These are phyloP conservation scores for Nomada hirtipes DNA, from an alignment of 2,888 invertebrate species.

Conservation along the genomic window DNA sequence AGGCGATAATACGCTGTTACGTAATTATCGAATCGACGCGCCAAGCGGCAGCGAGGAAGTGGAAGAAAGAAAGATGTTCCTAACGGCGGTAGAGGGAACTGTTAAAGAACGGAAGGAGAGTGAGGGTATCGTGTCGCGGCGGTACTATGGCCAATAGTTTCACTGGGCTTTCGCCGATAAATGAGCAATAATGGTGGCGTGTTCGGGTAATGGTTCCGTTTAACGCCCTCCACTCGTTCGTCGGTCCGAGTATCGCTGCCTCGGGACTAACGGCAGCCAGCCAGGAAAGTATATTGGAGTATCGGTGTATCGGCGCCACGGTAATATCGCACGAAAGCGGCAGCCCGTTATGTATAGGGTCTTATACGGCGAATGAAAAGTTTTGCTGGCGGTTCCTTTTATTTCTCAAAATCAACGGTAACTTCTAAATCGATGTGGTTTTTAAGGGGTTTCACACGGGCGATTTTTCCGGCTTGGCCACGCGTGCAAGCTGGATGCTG, in stretches of 20 bases:
- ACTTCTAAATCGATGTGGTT: conserved; percentile 20
- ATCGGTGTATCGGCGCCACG: conserved; percentile 58
- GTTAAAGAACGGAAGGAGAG: conserved; percentile 42
- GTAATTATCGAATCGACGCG: conserved; percentile 23
- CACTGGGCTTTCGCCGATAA: conserved; percentile 72
- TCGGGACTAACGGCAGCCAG: conserved; percentile 59
- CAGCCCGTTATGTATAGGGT: conserved; percentile 40
- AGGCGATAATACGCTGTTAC: conserved; percentile 15
- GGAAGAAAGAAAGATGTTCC: conserved; percentile 36
- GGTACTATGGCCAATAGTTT: conserved; percentile 73
- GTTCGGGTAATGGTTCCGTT: conserved; percentile 75
- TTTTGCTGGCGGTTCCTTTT: conserved; percentile 36
- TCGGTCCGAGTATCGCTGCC: conserved; percentile 66
- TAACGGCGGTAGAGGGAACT: conserved; percentile 19
- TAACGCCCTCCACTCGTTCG: conserved; percentile 70
- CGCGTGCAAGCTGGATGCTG: not conserved
- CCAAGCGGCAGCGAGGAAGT: not conserved
- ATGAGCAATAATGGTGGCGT: conserved; percentile 77
- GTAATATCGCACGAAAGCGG: conserved; percentile 51
- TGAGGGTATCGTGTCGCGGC: conserved; percentile 55
- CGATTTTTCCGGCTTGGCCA: not conserved
- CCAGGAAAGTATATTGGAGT: conserved; percentile 44
- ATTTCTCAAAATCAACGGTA: conserved; percentile 26
- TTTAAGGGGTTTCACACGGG: not conserved
- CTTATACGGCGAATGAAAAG: conserved; percentile 48